Evolutionary conservation across 1,140 invertebrate genomes (phyloP), one percentile per base, ranked within the genome.

Genomic region (Ceratosolen solmsi): DNA sequence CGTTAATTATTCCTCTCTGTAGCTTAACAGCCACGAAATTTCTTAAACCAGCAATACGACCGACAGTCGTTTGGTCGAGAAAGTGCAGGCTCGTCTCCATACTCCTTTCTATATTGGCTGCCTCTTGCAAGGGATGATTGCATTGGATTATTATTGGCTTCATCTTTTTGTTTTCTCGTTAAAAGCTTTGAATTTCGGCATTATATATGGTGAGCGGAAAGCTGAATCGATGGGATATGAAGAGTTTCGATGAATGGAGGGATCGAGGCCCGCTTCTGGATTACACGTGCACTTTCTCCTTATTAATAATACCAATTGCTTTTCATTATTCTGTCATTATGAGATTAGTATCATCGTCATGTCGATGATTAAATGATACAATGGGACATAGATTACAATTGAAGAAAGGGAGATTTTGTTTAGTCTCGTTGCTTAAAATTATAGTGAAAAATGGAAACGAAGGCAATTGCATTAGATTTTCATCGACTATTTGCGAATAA

Each of bases 1-100:
- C 33, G 27, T 76, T 82, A 76, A 82, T 82, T 82, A 82, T 82
- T 72, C 80, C 63, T 77, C 70, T 71, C 46, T 77, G 65, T 77
- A 20, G 74, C 63, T 65, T 74, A 60, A 80, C 79, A 80, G 30
- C 38, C 71, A n/a, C 49, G 72, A 74, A 71, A 80, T 80, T 80
- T 80, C 27, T 49, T 11, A 58, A 72, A 79, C 36, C 51, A 33
- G 38, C 30, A 30, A 33, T 71, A 46, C 46, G 11, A 13, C n/a
- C n/a, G n/a, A n/a, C n/a, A n/a, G n/a, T 49, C 46, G 17, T 51
- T 51, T 22, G 65, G 46, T 54, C 33, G 49, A 71, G 56, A 56
- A 71, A 79, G 46, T 54, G 60, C n/a, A 30, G 68, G 7, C 68
- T 71, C 17, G 78, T n/a, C 20, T 56, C 30, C 17, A 54, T 27